phyloP scores from a whole-genome alignment of 23 tunicate species.

The Trididemnum nubilum region DNA sequence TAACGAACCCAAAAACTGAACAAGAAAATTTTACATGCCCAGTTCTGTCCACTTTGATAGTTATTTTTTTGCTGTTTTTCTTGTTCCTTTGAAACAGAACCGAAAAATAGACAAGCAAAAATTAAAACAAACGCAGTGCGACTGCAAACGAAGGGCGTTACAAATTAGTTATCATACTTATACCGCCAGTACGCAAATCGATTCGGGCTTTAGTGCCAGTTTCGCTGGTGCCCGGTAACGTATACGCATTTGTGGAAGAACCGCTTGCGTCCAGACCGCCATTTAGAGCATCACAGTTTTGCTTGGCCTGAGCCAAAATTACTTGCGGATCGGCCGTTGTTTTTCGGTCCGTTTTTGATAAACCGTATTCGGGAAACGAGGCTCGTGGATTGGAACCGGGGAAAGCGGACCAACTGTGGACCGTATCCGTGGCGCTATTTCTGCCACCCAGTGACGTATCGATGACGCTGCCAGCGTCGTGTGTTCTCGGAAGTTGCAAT shows the following conservation, averaged over 20 bases:
- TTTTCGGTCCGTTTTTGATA: conserved; percentile 1
- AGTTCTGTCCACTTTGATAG: too few species aligned
- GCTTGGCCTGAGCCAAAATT: conserved; percentile 38
- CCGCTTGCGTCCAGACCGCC: background rate
- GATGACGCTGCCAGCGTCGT: conserved; percentile 26
- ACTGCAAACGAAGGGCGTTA: too few species aligned
- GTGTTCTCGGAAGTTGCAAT: background rate
- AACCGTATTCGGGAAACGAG: conserved; percentile 48
- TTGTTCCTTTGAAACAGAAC: too few species aligned
- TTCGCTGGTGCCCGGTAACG: conserved; percentile 87
- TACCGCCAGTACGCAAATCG: conserved; percentile 78
- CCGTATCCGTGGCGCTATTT: conserved; percentile 64
- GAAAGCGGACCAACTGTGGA: conserved; percentile 81
- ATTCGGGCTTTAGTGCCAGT: conserved; percentile 88
- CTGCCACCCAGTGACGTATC: conserved; percentile 67
- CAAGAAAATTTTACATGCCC: too few species aligned
- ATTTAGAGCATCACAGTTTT: background rate
- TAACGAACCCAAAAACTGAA: too few species aligned
- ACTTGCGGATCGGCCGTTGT: conserved; percentile 45
- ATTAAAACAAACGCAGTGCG: too few species aligned
- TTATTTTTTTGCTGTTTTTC: too few species aligned
- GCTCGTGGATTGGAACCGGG: conserved; percentile 68
- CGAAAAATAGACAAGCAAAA: too few species aligned
- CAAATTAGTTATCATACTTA: conserved; percentile 87
- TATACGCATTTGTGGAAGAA: conserved; percentile 20